phyloP scores from a whole-genome alignment of 2,888 invertebrate species.

The Sesamia inferens region DNA sequence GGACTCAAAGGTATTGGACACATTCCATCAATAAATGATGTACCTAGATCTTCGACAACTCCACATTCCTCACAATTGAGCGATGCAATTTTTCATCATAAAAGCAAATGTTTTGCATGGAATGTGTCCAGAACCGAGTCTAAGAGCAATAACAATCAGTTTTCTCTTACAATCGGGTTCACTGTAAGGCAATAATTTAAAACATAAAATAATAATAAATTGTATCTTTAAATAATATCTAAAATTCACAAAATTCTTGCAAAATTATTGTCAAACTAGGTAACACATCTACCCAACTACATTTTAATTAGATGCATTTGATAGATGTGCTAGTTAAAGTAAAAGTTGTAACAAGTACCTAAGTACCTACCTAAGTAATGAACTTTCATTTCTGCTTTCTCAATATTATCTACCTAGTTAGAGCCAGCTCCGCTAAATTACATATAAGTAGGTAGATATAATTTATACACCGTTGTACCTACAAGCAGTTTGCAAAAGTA shows the following conservation, averaged over 20 bases:
- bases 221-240: neutral
- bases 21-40: too few species aligned
- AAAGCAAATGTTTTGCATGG: too few species aligned
- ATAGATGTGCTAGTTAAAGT: conserved; percentile 32
- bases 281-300: neutral
- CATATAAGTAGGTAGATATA: conserved; percentile 40
- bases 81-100: too few species aligned
- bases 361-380: neutral
- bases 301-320: conserved; percentile 17
- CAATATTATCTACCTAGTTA: conserved; percentile 14
- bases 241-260: neutral
- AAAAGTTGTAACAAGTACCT: neutral
- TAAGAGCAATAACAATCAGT: too few species aligned
- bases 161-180: too few species aligned
- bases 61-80: too few species aligned
- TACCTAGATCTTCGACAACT: too few species aligned
- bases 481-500: conserved; percentile 62
- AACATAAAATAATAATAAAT: too few species aligned
- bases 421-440: conserved; percentile 39
- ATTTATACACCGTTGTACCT: conserved; percentile 56
- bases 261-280: neutral
- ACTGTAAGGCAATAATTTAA: too few species aligned
- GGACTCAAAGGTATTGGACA: too few species aligned
- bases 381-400: conserved; percentile 31
- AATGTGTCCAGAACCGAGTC: too few species aligned